Base-by-base conservation (phyloP, 2,797 vertebrate genomes). In the Channallabes apus region DNA sequence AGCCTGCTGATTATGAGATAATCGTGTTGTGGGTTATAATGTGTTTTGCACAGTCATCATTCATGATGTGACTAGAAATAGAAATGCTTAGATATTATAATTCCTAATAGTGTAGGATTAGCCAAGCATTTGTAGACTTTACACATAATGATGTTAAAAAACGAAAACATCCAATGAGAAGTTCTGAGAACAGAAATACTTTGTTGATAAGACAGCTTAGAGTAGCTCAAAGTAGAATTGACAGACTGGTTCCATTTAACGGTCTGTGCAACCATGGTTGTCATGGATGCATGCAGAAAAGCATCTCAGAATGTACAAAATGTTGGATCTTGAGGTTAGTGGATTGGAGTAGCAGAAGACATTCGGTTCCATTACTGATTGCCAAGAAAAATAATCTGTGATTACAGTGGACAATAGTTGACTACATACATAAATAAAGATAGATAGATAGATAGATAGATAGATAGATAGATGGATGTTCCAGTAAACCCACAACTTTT, bases 1-100 rank as follows among this genome's bases (percentile, higher is more conserved):
- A 80, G 51, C 58, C 79, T 11, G 65, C 72, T 84, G 82, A 29
- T 82, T 78, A 35, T 62, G 78, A n/a, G 58, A 46, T 78, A 54
- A 84, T 82, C 51, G 14, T 27, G 61, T 82, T 65, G 73, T 77
- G 54, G 29, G 18, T 22, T 77, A 77, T 14, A 86, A 54, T 67
- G 46, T 56, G 82, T 72, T 88, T 85, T 59, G 11, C 62, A 38
- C 54, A 71, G 76, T 80, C 80, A 78, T 85, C n/a, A 46, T 82
- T 73, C 51, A 79, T 82, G 27, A 73, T 41, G 18, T 24, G 46
- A 24, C 54, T 54, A n/a, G 51, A 75, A 84, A 85, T 84, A 85
- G 62, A 85, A 84, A 64, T 62, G 71, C 61, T 77, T 9, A 59
- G 14, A 54, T 6, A 35, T 68, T 35, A 35, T 41, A 35, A 71